A percentile compares a stretch with the other conserved stretches of the same genome.
Evolutionary conservation across 2,888 invertebrate genomes (phyloP).

Genomic region (Colletes collaris): DNA sequence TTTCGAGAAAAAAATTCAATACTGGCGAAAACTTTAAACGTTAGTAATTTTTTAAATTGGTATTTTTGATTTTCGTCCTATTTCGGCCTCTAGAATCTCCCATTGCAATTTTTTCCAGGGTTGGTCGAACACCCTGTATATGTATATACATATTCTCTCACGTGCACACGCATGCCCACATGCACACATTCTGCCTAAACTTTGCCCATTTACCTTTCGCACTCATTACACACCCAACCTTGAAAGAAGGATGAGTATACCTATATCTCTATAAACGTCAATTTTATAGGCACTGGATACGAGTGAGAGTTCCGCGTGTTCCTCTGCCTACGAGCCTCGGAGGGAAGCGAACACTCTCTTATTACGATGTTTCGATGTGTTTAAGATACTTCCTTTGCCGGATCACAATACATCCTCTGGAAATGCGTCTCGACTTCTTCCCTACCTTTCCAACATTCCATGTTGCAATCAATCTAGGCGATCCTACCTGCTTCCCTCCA

Average conservation of each 20-base stretch:
- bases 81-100: too few species aligned
- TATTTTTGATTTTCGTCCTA: too few species aligned
- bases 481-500: slow-evolving; percentile 34
- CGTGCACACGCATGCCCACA: neutral
- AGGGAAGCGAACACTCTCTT: slow-evolving; percentile 22
- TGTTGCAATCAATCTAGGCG: neutral
- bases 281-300: slow-evolving; percentile 37
- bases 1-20: too few species aligned
- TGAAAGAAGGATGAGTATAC: slow-evolving; percentile 32
- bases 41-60: too few species aligned
- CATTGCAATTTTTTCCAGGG: too few species aligned
- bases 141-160: neutral
- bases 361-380: too few species aligned
- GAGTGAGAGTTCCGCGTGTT: neutral
- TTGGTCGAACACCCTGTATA: neutral
- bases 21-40: too few species aligned
- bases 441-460: too few species aligned
- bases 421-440: neutral
- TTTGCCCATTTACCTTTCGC: slow-evolving; percentile 16
- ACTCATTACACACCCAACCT: slow-evolving; percentile 39
- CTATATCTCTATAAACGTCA: slow-evolving; percentile 47
- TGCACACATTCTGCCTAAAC: neutral
- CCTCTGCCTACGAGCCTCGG: slow-evolving; percentile 24
- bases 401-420: neutral
- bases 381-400: too few species aligned